Conservation (phyloP, 92 coral and sea anemone species). For the Heliopora coerulea region DNA sequence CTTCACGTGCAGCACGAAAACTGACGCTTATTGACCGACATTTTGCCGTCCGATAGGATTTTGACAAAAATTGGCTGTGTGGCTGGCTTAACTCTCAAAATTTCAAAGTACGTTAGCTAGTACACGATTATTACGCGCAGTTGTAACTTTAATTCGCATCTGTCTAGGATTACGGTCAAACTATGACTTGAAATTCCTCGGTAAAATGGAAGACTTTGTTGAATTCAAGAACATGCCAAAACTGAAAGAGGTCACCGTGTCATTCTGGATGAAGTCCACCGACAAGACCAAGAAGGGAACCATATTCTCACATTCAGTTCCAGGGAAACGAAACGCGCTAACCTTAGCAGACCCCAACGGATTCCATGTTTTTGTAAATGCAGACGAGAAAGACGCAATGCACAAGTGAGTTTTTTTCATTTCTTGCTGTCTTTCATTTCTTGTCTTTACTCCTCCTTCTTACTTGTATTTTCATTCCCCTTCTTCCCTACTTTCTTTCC, state of each 20-base stretch:
- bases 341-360: constrained; percentile 21
- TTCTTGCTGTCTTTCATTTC: background rate
- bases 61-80: no score
- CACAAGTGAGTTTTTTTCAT: constrained; percentile 14
- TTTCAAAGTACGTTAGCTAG: no score
- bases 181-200: constrained; percentile 31
- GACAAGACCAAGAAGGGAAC: constrained; percentile 34
- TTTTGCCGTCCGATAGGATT: no score
- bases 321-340: constrained; percentile 37
- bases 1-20: no score
- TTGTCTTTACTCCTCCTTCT: background rate
- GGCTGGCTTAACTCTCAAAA: no score
- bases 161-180: constrained; percentile 21
- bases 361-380: constrained; percentile 12
- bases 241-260: constrained; percentile 30
- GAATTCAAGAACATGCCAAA: constrained; percentile 34
- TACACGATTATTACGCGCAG: background rate
- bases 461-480: background rate
- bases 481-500: background rate
- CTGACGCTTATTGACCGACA: no score
- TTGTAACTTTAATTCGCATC: background rate
- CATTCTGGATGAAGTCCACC: constrained; percentile 38
- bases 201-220: constrained; percentile 19
- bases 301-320: constrained; percentile 30
- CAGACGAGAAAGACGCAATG: constrained; percentile 28